Evolutionary conservation across 30 jellyfish, hydroid and myxozoan genomes (phyloP), one percentile per base, ranked within the genome.

Genomic region (Aurelia sp.): DNA sequence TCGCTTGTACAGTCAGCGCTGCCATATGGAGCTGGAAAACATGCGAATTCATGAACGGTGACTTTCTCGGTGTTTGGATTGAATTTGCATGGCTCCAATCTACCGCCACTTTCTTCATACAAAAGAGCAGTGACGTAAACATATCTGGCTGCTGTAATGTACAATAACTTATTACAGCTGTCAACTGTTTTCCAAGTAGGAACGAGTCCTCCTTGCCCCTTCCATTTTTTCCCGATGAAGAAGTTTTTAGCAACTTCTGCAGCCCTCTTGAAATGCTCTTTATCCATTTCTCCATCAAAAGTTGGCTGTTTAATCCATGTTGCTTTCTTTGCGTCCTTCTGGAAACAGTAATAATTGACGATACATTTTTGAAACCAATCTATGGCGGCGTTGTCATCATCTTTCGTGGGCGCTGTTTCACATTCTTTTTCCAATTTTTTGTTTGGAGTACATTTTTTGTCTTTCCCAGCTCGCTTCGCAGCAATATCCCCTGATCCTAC

Each of bases 1-100:
- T 83, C 92, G 3, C 87, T 69, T 7, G 92, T 83, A 59, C 92
- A 83, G 18, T 74, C 35, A 11, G 67, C 66, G 52, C 92, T 83
- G 69, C 92, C 92, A 6, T 62, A 63, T 27, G 33, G 48, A n/a
- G 40, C 27, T 13, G 87, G 87, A 64, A 11, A 76, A 65, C 87
- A 76, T 33, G 87, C 87, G 21, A 10, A 53, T 30, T 19, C 72
- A 12, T 71, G 85, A 19, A 51, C 35, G 17, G 19, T 58, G n/a
- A 65, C n/a, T 27, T 19, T 19, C 50, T 65, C 11, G 58, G 55
- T 44, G 3, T 44, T 44, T 67, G 53, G 78, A 11, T 19, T 19
- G 16, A 17, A 18, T 40, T 67, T 19, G 20, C 78, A 67, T 10
- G 78, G 58, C 12, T 6, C 58, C 11, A 67, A 19, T 62, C 11